Conservation (phyloP, 2,113 vertebrate species). For the Dinomys branickii region DNA sequence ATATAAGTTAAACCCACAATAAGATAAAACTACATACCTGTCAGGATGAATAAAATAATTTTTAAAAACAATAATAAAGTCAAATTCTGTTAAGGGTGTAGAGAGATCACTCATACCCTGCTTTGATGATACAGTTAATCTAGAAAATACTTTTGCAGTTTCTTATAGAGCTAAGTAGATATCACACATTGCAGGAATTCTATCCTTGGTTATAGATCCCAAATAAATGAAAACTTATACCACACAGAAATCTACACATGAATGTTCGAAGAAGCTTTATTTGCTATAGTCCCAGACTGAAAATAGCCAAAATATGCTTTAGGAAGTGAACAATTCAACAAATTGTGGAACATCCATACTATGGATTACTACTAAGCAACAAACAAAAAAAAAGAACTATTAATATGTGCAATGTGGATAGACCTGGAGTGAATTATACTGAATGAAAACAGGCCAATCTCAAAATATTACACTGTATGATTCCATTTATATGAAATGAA, state of each 20-base stretch:
- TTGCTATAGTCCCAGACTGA: background rate
- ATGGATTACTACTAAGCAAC: background rate
- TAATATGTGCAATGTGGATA: background rate
- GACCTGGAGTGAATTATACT: background rate
- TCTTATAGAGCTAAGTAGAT: background rate
- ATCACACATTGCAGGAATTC: background rate
- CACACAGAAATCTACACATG: background rate
- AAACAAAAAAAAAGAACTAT: background rate
- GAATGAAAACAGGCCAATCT: background rate
- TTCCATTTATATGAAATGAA: background rate
- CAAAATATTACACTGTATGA: background rate
- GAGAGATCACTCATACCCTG: background rate
- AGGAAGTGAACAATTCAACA: background rate
- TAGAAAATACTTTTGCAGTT: background rate
- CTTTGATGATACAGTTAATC: background rate
- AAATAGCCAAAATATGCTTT: background rate
- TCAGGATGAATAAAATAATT: conserved; percentile 18
- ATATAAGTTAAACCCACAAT: conserved; percentile 9
- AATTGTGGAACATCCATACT: background rate
- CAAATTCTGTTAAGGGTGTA: background rate
- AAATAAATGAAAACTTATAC: conserved; percentile 13
- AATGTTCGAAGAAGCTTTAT: conserved; percentile 2
- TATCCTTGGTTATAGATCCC: background rate
- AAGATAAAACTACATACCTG: background rate
- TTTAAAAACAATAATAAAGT: background rate